phyloP scores from a whole-genome alignment of 2,797 vertebrate species.

The Iguana delicatissima region DNA sequence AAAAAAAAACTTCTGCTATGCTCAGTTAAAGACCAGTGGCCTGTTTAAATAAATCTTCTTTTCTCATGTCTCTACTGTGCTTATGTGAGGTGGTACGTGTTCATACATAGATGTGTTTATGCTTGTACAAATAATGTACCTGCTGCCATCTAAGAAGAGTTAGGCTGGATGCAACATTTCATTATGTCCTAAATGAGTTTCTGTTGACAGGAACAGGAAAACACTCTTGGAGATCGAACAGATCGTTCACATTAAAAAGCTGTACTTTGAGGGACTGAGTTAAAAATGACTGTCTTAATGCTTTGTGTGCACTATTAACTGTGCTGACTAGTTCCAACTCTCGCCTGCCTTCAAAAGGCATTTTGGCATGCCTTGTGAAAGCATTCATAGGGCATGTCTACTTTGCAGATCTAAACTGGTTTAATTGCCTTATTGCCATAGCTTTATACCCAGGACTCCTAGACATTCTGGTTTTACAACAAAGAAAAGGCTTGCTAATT shows the following conservation, averaged over 20 bases:
- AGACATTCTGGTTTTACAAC: slow-evolving; percentile 33
- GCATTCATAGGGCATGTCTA: slow-evolving; percentile 14
- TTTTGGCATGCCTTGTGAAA: slow-evolving; percentile 17
- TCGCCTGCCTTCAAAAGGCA: slow-evolving; percentile 1
- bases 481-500: neutral
- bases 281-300: slow-evolving; percentile 20
- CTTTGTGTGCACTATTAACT: neutral
- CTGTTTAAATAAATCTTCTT: neutral
- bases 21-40: too few relatives aligned
- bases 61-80: neutral
- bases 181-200: neutral
- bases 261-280: neutral
- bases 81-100: neutral
- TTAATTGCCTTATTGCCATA: slow-evolving; percentile 32
- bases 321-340: slow-evolving; percentile 3
- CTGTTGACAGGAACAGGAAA: slow-evolving; percentile 18
- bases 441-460: slow-evolving; percentile 13
- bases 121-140: neutral
- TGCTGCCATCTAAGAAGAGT: neutral
- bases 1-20: too few relatives aligned
- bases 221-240: neutral
- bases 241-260: slow-evolving; percentile 7
- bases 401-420: slow-evolving; percentile 27
- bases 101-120: neutral
- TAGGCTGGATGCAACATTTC: neutral